Evolutionary conservation across 2,113 vertebrate genomes (phyloP).

Genomic region (Pan troglodytes): NHGRI_mPanTro3-v2.1_pri NC_072398.2:170925501-170926000

Average conservation of each 20-base stretch:
- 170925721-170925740: neutral
- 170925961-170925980: neutral
- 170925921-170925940: neutral
- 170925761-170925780: neutral
- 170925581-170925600: neutral
- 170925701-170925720: conserved; percentile 7
- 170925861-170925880: neutral
- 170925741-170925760: neutral
- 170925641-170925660: neutral
- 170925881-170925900: neutral
- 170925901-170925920: neutral
- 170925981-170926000: neutral
- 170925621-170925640: neutral
- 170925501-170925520: neutral
- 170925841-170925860: neutral
- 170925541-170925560: neutral
- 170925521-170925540: neutral
- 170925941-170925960: neutral
- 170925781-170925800: neutral
- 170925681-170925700: conserved; percentile 22
- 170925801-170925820: neutral
- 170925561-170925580: neutral
- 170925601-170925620: neutral
- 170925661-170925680: neutral
- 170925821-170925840: neutral